Evolutionary conservation across 2,113 vertebrate species (phyloP), one percentile per base, ranked within the genome.

Genomic region (Chionomys nivalis): DNA sequence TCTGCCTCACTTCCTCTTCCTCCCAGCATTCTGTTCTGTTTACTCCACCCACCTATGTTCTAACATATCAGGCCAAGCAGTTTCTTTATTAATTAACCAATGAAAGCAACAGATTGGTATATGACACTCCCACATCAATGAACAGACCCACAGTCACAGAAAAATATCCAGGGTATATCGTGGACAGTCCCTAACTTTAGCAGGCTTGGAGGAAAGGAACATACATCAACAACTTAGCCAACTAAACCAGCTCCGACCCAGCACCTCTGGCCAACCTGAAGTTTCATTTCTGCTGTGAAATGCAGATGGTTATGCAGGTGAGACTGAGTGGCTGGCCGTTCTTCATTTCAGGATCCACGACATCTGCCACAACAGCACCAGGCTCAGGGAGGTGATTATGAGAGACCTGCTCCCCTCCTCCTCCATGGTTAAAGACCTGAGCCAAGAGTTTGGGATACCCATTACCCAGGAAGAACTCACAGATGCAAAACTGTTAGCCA

Each of bases 361-460:
- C 90, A 97, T 99, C 68, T 98, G 98, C 94, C 89, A 94, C 36
- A 73, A 75, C 33, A 97, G 96, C 47, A 98, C 92, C 92, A 98
- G 63, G 47, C 89, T 99, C 92, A 97, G 96, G 92, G 98, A 99
- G 6, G 98, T 98, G 24, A 68, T 99, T 55, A 96, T 93, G 0
- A 90, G 96, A 33, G 95, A 98, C 96, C 98, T 99, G 97, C 98
- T 99, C 97, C 99, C 99, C 10, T 98, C 99, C 16, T 97, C 98
- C 2, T 97, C 98, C 96, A 99, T 99, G 99, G 89, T 99, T 93
- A 97, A 96, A 49, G 97, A 95, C 89, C 68, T 99, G 97, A 99
- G 95, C 42, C 97, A 94, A 1, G 88, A 98, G 90, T 99, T 98
- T 24, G 99, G 99, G 90, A 66, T 96, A 70, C 95, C 98, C 86